Base-by-base conservation (phyloP, 2,797 vertebrate genomes). In the Pangasius sanitwongsei region DNA sequence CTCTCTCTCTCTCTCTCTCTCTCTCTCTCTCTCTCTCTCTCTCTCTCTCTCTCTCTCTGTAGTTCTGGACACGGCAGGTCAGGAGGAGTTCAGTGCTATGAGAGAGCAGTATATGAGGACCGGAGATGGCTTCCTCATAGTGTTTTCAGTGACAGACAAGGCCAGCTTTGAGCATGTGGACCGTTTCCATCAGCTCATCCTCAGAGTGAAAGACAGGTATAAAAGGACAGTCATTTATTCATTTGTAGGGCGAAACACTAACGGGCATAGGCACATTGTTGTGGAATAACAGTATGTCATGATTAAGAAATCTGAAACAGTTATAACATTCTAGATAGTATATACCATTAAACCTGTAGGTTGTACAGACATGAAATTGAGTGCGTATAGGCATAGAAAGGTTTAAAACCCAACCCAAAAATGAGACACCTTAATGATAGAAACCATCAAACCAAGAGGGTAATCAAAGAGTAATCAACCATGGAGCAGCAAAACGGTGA, bases 11-110 rank as follows among this genome's bases (percentile, higher is more conserved):
- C 59, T 83, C 18, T 77, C 74, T 70, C 23, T 83, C 20, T 75
- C 13, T 53, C 16, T 31, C 2, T 31, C 59, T 23, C 6, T 50
- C 9, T 2, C 16, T 20, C 75, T n/a, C 53, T 85, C 41, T 41
- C 41, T 41, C 41, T 41, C 41, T 41, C 41, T 41, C 41, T 88
- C 85, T 70, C 37, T 82, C 85, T 87, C 41, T 69, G 6, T 92
- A 99, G 99, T 99, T 91, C 96, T 99, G 95, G 99, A 99, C 94
- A 99, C 99, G 0, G 99, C 99, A 0, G 99, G 99, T 16, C 99
- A 99, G 92, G 99, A 99, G 93, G 99, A 99, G 95, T 99, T 99
- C 97, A 99, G 98, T 3, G 99, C 99, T 7, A 99, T 99, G 99
- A 94, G 99, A 93, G 99, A 99, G 93, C 99, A 99, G 95, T 99